Evolutionary conservation across 1,140 invertebrate genomes (phyloP), one percentile per base, ranked within the genome.

Genomic region (Pomacea maculata): DNA sequence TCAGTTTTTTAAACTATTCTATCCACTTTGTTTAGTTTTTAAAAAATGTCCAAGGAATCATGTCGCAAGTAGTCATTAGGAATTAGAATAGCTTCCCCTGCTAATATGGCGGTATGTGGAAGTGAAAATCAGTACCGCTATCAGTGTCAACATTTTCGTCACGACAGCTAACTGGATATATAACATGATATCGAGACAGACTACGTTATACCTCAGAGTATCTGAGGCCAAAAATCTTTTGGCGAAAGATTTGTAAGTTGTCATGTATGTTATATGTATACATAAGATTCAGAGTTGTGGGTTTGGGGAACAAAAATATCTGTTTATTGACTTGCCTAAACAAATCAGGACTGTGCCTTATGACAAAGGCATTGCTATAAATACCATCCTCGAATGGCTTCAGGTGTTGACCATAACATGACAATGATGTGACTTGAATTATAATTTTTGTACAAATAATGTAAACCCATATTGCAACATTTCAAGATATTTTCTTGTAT

Each of bases 241-340:
- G 73, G 80, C 83, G 9, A 86, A 86, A 82, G 85, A 86, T 79
- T 80, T 86, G 85, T 86, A 73, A 84, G 83, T 83, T 71, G 34
- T 29, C 4, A 25, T 17, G 1, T 55, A 29, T 9, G 21, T 57
- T 19, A 55, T 67, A 63, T 14, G 29, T 54, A 19, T 9, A 74
- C 25, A 25, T 17, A 34, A 14, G 64, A 34, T 21, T 64, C 45
- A 45, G 54, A 55, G 45, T 34, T 71, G 19, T 61, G 34, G 64
- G 19, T 21, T 68, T 52, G 55, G 15, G 1, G 15, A 21, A 34
- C 19, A 25, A 72, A n/a, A 55, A 63, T 25, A 25, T 21, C 15
- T 11, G 17, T 57, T 73, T 29, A 52, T 54, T 61, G 12, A 17
- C 65, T 34, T 17, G 12, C 25, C 52, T n/a, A 21, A 55, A n/a